phyloP scores from a whole-genome alignment of 35 echinoderm and acorn worm species.

The Acanthaster planci region DNA sequence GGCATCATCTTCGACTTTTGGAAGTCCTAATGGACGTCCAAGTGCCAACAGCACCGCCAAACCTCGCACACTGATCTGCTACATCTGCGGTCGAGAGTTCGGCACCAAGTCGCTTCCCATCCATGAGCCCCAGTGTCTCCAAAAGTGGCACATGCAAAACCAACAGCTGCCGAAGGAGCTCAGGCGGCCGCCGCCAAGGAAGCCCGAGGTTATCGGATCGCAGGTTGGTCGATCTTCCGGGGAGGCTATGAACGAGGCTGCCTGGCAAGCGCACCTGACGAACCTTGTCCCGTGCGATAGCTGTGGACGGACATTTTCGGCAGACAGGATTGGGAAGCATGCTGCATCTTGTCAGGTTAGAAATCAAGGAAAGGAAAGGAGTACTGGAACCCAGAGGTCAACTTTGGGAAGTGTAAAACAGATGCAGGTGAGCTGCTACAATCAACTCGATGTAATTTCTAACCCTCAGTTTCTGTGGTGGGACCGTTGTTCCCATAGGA shows the following conservation, averaged over 20 bases:
- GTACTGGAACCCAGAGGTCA: not conserved
- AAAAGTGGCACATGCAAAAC: constrained; percentile 94
- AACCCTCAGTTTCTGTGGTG: no score
- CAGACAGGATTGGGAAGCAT: constrained; percentile 85
- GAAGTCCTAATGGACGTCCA: not conserved
- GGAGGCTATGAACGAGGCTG: constrained; percentile 67
- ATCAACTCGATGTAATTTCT: no score
- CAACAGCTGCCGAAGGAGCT: constrained; percentile 68
- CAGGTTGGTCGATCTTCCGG: not conserved
- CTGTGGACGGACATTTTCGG: constrained; percentile 79
- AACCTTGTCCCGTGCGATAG: constrained; percentile 83
- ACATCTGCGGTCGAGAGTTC: constrained; percentile 96
- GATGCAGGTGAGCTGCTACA: not conserved
- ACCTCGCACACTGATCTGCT: constrained; percentile 80
- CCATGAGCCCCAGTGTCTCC: constrained; percentile 92
- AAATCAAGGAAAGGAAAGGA: constrained; percentile 1
- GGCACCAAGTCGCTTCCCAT: constrained; percentile 83
- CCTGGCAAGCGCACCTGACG: constrained; percentile 64
- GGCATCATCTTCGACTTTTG: not conserved
- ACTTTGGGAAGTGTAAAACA: not conserved
- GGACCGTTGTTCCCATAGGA: no score
- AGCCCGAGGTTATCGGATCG: constrained; percentile 46
- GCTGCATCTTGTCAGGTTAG: constrained; percentile 46
- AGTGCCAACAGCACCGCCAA: constrained; percentile 28
- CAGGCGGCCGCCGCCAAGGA: constrained; percentile 66